Conservation (phyloP, 2,888 invertebrate species). For the Trachelus tabidus region DNA sequence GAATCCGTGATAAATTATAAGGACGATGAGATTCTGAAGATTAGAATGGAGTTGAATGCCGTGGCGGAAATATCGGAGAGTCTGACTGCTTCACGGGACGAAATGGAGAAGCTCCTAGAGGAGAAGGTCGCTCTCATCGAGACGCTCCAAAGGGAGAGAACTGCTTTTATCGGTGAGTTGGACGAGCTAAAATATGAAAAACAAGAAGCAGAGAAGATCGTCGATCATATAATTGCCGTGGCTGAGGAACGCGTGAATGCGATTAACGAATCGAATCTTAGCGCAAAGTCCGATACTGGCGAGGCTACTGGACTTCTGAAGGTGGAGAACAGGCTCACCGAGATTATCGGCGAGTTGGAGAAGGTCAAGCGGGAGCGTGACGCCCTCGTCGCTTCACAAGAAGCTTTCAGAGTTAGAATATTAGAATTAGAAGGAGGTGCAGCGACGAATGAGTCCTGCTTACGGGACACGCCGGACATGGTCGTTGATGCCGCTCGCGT, state of each 20-base stretch:
- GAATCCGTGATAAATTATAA: not conserved
- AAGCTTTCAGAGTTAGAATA: slow-evolving; percentile 35
- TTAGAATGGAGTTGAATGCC: slow-evolving; percentile 38
- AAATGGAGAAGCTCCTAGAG: not conserved
- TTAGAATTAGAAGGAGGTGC: slow-evolving; percentile 39
- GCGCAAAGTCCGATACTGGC: not conserved
- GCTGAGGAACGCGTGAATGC: slow-evolving; percentile 19
- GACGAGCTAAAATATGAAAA: slow-evolving; percentile 17
- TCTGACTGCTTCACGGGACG: not conserved
- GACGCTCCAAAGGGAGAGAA: not conserved
- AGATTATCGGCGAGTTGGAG: slow-evolving; percentile 12
- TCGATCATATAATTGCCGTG: slow-evolving; percentile 18
- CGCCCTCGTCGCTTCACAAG: slow-evolving; percentile 31
- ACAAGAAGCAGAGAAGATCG: slow-evolving; percentile 21
- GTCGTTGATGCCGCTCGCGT: slow-evolving; percentile 16
- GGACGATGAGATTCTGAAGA: slow-evolving; percentile 22
- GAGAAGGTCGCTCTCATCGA: not conserved
- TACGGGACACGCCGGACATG: not conserved
- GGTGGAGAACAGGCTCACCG: slow-evolving; percentile 11
- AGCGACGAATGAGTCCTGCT: not conserved
- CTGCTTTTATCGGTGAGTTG: not conserved
- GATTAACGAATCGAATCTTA: not conserved
- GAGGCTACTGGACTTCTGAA: slow-evolving; percentile 3
- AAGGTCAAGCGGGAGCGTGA: slow-evolving; percentile 31
- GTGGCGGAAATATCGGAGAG: not conserved